phyloP scores from a whole-genome alignment of 2,797 vertebrate species.

The Sebastes diploproa region DNA sequence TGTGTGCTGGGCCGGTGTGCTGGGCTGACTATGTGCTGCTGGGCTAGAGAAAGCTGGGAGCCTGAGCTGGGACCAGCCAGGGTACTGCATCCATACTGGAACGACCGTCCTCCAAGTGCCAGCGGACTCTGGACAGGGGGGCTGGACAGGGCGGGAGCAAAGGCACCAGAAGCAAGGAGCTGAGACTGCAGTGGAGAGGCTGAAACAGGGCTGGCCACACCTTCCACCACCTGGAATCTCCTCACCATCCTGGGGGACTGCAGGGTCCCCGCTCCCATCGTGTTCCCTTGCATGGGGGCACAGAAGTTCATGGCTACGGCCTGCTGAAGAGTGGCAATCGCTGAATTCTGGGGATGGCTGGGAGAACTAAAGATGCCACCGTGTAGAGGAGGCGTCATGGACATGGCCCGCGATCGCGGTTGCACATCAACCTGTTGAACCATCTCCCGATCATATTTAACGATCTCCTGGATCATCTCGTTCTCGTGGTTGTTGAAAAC shows the following conservation, averaged over 20 bases:
- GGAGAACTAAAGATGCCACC: constrained; percentile 83
- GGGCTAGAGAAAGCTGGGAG: constrained; percentile 90
- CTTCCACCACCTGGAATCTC: constrained; percentile 87
- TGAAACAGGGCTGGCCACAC: constrained; percentile 82
- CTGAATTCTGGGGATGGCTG: constrained; percentile 85
- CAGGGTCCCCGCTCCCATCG: constrained; percentile 82
- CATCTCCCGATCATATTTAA: constrained; percentile 98
- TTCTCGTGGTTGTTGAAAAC: constrained; percentile 99
- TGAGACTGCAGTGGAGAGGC: constrained; percentile 83
- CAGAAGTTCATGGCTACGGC: constrained; percentile 98
- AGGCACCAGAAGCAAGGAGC: constrained; percentile 76
- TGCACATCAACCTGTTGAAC: constrained; percentile 92
- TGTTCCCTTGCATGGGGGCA: constrained; percentile 88
- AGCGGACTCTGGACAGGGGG: constrained; percentile 84
- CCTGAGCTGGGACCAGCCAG: constrained; percentile 77
- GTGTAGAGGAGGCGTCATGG: constrained; percentile 67
- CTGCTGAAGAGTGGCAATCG: constrained; percentile 95
- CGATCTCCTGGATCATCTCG: constrained; percentile 98
- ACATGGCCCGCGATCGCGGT: constrained; percentile 83
- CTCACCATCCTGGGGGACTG: constrained; percentile 90
- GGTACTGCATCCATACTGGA: constrained; percentile 80
- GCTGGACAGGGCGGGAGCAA: constrained; percentile 73
- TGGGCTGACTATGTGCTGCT: constrained; percentile 85
- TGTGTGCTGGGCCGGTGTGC: constrained; percentile 85
- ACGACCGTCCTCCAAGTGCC: constrained; percentile 77